phyloP scores from a whole-genome alignment of 2,797 vertebrate species.

The Limosa lapponica region DNA sequence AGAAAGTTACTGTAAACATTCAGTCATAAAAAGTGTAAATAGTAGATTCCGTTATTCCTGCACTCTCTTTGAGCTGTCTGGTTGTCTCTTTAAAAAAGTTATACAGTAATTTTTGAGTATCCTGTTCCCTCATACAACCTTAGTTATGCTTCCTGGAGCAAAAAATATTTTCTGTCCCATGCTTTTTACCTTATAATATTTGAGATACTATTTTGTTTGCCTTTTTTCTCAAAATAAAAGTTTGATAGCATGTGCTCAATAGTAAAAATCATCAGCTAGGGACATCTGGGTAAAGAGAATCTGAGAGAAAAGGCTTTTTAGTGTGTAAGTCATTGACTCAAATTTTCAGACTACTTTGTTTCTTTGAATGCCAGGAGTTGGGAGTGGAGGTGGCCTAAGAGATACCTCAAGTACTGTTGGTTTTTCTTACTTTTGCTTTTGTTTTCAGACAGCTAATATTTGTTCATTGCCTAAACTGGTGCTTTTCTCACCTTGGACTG shows the following conservation, averaged over 20 bases:
- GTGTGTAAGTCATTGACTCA: neutral
- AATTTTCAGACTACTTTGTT: neutral
- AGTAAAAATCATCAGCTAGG: neutral
- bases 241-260: neutral
- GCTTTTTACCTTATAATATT: neutral
- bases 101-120: neutral
- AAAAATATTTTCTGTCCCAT: neutral
- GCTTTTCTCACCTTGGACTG: neutral
- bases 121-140: neutral
- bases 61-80: neutral
- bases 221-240: neutral
- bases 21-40: neutral
- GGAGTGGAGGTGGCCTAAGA: neutral
- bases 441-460: neutral
- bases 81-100: neutral
- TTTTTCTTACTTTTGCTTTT: neutral
- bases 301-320: neutral
- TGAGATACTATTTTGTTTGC: neutral
- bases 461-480: neutral
- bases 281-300: neutral
- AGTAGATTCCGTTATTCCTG: neutral
- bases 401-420: neutral
- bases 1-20: neutral
- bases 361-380: neutral
- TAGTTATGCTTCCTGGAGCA: neutral